Percentiles rank a stretch among this genome's conserved stretches.
phyloP scores from a whole-genome alignment of 2,797 vertebrate genomes.

The Anas bernieri region DNA sequence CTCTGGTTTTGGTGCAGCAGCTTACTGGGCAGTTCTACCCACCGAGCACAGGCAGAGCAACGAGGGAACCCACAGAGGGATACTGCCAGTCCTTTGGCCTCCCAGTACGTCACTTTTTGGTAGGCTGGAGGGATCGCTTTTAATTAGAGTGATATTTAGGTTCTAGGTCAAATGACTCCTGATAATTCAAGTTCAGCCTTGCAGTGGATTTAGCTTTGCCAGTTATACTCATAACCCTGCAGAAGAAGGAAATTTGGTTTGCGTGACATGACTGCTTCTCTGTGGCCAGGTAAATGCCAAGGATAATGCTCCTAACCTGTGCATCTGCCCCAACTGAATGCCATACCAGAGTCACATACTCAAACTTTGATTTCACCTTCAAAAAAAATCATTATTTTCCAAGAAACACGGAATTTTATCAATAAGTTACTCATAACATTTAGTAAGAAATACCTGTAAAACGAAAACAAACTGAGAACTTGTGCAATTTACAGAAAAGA shows the following conservation, averaged over 20 bases:
- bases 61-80: fast-evolving
- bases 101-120: fast-evolving
- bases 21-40: background rate
- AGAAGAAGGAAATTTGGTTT: background rate
- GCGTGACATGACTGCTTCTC: background rate
- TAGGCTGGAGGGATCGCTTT: background rate
- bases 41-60: background rate
- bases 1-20: background rate
- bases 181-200: background rate
- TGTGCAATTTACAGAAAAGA: background rate
- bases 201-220: background rate
- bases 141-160: background rate
- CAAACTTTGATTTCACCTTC: background rate
- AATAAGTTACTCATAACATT: background rate
- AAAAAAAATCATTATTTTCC: background rate
- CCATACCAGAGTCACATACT: fast-evolving
- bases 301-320: background rate
- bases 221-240: fast-evolving
- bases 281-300: background rate
- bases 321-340: fast-evolving
- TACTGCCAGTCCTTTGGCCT: background rate
- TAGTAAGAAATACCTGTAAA: background rate
- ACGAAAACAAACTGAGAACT: background rate
- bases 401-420: background rate
- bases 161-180: background rate